These are phyloP conservation scores for Rhadina sibilatrix DNA, from an alignment of 2,113 vertebrate genomes.

Conservation along the genomic window DNA sequence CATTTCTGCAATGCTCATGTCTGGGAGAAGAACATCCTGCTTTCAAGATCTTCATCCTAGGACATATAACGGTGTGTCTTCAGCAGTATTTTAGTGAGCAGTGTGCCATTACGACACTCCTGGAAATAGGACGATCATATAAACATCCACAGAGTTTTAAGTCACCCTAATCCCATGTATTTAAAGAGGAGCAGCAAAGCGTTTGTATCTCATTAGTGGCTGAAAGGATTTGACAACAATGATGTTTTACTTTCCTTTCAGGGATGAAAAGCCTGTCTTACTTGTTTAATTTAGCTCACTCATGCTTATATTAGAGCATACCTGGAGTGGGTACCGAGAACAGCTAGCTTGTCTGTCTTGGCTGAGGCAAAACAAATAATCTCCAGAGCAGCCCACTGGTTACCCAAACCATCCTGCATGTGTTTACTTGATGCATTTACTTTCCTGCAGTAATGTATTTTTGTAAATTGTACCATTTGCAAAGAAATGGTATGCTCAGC, in stretches of 20 bases:
- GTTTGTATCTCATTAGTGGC: conserved; percentile 41
- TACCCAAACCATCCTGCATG: neutral
- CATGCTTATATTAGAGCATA: conserved; percentile 14
- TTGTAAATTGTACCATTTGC: no score
- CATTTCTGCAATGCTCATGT: accelerated
- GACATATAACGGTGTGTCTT: neutral
- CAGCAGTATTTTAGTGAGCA: neutral
- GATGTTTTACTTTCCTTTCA: conserved; percentile 53
- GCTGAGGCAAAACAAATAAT: neutral
- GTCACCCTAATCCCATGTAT: conserved; percentile 18
- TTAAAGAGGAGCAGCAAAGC: conserved; percentile 24
- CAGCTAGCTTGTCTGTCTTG: neutral
- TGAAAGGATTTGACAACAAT: conserved; percentile 45
- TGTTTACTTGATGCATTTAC: neutral
- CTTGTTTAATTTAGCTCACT: conserved; percentile 54
- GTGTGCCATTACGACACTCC: neutral
- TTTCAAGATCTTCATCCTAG: neutral
- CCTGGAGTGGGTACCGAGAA: neutral
- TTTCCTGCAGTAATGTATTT: neutral
- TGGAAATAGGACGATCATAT: neutral
- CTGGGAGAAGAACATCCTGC: neutral
- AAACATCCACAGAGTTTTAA: conserved; percentile 29
- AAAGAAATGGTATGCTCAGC: neutral
- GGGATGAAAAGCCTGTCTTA: neutral
- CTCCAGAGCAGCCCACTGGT: neutral